Percentiles rank a stretch among this genome's conserved stretches.
These are phyloP conservation scores for Elanoides forficatus DNA, from an alignment of 2,113 vertebrate genomes.

Conservation along the genomic window DNA sequence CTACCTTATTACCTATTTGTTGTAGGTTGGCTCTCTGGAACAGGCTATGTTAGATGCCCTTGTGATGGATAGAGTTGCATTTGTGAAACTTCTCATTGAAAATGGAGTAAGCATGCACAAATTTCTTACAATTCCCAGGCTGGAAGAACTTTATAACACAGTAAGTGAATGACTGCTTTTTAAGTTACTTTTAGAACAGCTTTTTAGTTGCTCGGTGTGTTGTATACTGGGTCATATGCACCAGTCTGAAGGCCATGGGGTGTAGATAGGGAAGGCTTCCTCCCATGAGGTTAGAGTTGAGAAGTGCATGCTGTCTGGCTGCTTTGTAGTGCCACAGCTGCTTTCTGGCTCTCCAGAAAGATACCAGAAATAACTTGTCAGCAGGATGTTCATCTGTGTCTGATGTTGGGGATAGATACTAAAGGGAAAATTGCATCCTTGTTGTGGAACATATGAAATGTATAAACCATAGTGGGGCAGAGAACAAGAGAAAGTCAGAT, in stretches of 20 bases:
- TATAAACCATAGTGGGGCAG: not conserved
- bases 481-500: not conserved
- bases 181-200: not conserved
- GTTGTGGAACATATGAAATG: not conserved
- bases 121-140: conserved; percentile 93
- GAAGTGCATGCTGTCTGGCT: not conserved
- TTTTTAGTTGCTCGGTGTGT: not conserved
- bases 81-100: conserved; percentile 98
- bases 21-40: conserved; percentile 93
- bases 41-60: conserved; percentile 98
- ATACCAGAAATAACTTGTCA: not conserved
- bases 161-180: conserved; percentile 72
- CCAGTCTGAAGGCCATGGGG: not conserved
- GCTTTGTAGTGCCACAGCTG: not conserved
- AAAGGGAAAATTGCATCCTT: not conserved
- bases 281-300: not conserved
- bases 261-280: not conserved
- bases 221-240: not conserved
- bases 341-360: not conserved
- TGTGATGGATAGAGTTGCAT: conserved; percentile 97
- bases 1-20: not conserved
- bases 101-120: conserved; percentile 99
- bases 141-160: conserved; percentile 98
- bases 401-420: not conserved
- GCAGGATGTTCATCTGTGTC: not conserved